Evolutionary conservation across 2,888 invertebrate species (phyloP).

Genomic region (Nasonia oneida): DNA sequence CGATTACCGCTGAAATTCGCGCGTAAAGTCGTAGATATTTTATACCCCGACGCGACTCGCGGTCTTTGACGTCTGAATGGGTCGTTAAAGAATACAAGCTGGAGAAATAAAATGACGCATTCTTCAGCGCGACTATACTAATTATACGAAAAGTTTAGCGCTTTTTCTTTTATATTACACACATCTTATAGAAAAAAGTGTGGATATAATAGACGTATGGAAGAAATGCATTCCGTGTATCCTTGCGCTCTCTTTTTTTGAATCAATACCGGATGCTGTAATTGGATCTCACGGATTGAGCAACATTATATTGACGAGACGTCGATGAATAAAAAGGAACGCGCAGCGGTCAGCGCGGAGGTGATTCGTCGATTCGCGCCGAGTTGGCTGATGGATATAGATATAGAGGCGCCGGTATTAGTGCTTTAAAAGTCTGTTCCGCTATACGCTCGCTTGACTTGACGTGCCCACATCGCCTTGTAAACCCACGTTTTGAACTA

Average conservation of each 20-base stretch:
- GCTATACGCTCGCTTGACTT: neutral
- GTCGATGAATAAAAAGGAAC: slow-evolving; percentile 24
- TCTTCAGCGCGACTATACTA: neutral
- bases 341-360: neutral
- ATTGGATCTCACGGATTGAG: slow-evolving; percentile 25
- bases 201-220: neutral
- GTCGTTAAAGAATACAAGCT: neutral
- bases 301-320: neutral
- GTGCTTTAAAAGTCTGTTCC: neutral
- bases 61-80: neutral
- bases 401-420: neutral
- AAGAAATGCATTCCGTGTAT: neutral
- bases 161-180: neutral
- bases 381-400: neutral
- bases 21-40: neutral
- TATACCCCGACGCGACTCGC: neutral
- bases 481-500: slow-evolving; percentile 1
- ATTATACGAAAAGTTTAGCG: neutral
- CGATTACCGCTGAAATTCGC: neutral
- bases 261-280: neutral
- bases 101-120: neutral
- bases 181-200: no score
- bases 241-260: slow-evolving; percentile 8
- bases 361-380: slow-evolving; percentile 27
- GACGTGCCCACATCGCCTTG: neutral